Evolutionary conservation across 2,113 vertebrate genomes (phyloP), one percentile per base, ranked within the genome.

Genomic region (Polypterus senegalus): DNA sequence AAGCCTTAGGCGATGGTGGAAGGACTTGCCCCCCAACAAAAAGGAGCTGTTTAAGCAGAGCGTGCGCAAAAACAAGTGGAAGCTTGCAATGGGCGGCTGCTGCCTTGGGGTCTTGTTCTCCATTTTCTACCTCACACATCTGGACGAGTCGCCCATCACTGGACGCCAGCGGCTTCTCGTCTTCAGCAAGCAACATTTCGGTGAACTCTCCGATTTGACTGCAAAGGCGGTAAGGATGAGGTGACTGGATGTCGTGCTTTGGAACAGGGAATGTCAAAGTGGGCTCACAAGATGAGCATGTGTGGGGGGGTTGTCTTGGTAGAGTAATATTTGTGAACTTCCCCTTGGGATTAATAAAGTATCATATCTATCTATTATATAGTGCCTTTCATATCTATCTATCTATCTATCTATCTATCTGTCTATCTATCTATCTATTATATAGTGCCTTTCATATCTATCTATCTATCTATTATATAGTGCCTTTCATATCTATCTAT

Each of bases 1-100:
- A 85, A 92, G 92, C 68, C 78, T 98, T 72, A 90, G 94, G 70
- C 94, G 91, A 51, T 98, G 96, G 94, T 97, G 94, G 96, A 76
- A 68, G 49, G 74, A 86, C 4, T 86, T 98, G 66, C 92, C 96
- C 43, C 73, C 81, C 61, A 88, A 93, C 76, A 92, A 89, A 66
- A 77, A 76, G 65, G 80, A 91, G 63, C 78, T 94, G 3, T 64
- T 95, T 52, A 91, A 87, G 60, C 76, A 89, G 71, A 84, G 77
- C 66, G 61, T 79, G 49, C 84, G 77, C 76, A 85, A 65, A 74
- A 88, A 84, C 46, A 88, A 90, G 3, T 93, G 93, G 96, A 83
- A 81, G 67, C 75, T 96, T 61, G 57, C 76, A 4, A 74, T 86
- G 2, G 80, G 81, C 58, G 69, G 74, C 6, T 72, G 77, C 45